phyloP scores from a whole-genome alignment of 2,797 vertebrate genomes.

The Phalanger gymnotis region DNA sequence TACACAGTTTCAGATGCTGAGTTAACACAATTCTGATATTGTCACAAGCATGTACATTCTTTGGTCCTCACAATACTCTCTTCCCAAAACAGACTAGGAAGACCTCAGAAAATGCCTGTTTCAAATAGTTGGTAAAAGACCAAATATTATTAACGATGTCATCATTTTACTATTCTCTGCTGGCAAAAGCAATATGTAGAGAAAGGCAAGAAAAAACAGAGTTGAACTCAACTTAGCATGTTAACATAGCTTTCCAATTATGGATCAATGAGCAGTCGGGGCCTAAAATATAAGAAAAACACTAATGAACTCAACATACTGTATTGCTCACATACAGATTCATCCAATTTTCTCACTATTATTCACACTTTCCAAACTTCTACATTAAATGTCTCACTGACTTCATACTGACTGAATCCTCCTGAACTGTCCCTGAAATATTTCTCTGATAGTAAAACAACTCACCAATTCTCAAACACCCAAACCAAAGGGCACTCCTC shows the following conservation, averaged over 20 bases:
- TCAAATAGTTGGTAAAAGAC: background rate
- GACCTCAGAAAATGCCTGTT: background rate
- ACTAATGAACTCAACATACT: background rate
- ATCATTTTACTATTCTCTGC: background rate
- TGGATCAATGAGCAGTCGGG: background rate
- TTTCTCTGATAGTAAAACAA: background rate
- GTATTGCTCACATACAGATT: background rate
- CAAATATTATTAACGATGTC: background rate
- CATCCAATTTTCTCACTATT: background rate
- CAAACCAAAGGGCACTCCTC: background rate
- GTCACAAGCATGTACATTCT: background rate
- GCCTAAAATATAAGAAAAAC: background rate
- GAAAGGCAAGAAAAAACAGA: background rate
- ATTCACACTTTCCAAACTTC: background rate
- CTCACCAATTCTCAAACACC: background rate
- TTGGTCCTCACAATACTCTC: background rate
- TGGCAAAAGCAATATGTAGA: background rate
- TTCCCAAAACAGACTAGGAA: background rate
- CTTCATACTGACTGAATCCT: background rate
- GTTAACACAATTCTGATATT: background rate
- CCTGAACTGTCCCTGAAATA: background rate
- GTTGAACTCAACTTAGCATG: background rate
- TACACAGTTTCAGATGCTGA: background rate
- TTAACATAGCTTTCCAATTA: background rate
- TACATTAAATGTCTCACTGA: background rate